Evolutionary conservation across 2,888 invertebrate genomes (phyloP), one percentile per base, ranked within the genome.

Genomic region (Melanostoma mellinum): DNA sequence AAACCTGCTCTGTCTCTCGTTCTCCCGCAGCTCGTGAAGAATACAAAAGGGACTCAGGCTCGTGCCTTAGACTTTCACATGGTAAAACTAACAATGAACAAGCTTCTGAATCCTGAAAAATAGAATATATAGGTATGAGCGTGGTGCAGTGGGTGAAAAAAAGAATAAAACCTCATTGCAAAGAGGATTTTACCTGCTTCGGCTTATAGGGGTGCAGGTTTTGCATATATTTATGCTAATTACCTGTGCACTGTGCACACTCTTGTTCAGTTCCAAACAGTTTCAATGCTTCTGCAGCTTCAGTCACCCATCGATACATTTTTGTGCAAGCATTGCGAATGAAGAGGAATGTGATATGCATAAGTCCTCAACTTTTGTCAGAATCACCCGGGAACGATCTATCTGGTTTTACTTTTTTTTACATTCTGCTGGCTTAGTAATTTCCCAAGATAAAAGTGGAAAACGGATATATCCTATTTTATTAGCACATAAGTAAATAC

Each of bases 141-240:
- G 35, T 3, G 2, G 42, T 8, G 32, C 38, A 61, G 20, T 52
- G 10, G 55, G 42, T 20, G n/a, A 5, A 10, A 50, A 42, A 8
- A 20, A 0, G 10, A 32, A 5, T n/a, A 38, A 20, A 67, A 52
- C 42, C 30, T 55, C 6, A 20, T 36, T 20, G 42, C 10, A 67
- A 36, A 67, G 52, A 52, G 63, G 68, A 52, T 69, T 74, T 61
- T 52, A 20, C 33, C 8, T n/a, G 52, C 40, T 44, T 38, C 52
- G 20, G 46, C 74, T 69, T 63, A 52, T 50, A 58, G 46, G 35
- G 20, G 20, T 20, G 10, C 46, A 73, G 67, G 48, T 73, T 55
- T 73, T 44, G 68, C 69, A 74, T 74, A 68, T 53, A 79, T 74
- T 69, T 63, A 79, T 80, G 74, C 63, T 80, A 80, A 80, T 80